Base-by-base conservation (phyloP, 2,888 invertebrate genomes). In the Himalopsyche anomala region DNA sequence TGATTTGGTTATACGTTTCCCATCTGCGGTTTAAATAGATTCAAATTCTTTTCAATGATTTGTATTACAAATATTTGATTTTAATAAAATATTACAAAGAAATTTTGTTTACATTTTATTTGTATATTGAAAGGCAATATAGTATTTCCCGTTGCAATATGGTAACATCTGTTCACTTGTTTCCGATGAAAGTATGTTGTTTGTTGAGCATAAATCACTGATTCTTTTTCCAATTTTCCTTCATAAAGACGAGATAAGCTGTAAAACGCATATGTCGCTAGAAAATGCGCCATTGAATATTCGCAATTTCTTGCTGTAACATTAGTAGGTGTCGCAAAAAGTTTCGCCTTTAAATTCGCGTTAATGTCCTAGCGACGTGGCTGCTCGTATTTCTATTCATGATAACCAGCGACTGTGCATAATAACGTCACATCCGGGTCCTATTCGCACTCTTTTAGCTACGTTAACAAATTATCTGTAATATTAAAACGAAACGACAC, bases 241-340 rank as follows among this genome's bases (percentile, higher is more conserved):
- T 28, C 62, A 62, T 62, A 62, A 62, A 28, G 62, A 19, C n/a
- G 62, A 62, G 62, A 62, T 62, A 62, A 62, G 62, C 62, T 62
- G 62, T 62, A 62, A 62, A 62, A 62, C 19, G 62, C 19, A 62
- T 62, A 62, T 19, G 62, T 19, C 62, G 62, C 62, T 9, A 19
- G 62, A 62, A 62, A 62, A 51, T 51, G 12, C 15, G 12, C 15
- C 51, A 51, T 51, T 15, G 51, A 51, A 51, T 15, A 51, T 51
- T 15, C 4, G 62, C 8, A 19, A 62, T 62, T 62, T 62, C 19
- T 62, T 62, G 62, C 9, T 19, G 62, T 28, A 28, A 62, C 62
- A 62, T 62, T 62, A 62, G 62, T 62, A n/a, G 28, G 6, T 28
- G 19, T 62, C 28, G 28, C 62, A 62, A 62, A 62, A 62, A 19